Evolutionary conservation across 2,888 invertebrate species (phyloP), one percentile per base, ranked within the genome.

Genomic region (Laothoe populi): DNA sequence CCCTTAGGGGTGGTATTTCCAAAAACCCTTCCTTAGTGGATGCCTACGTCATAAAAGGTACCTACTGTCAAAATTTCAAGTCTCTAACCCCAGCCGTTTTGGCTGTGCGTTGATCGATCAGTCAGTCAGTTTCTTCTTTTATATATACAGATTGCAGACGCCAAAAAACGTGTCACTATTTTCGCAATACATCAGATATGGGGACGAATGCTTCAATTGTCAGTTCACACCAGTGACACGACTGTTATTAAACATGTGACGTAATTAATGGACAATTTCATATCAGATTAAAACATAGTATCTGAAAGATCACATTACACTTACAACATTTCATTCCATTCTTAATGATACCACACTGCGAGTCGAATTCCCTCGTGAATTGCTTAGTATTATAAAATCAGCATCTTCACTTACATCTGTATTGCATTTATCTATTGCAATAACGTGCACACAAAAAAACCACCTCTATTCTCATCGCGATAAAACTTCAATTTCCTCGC

Each of bases 371-470:
- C 11, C 31, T 53, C 53, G 35, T 53, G 53, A 53, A 53, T 53
- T 35, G 53, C 53, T 53, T 53, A 53, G 31, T n/a, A n/a, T n/a
- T n/a, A n/a, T 53, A 53, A 53, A 53, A 19, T 19, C 53, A 21
- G 19, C 53, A 53, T 53, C 53, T 53, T 31, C 31, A 19, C 35
- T 53, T 84, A 86, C 87, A 88, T 88, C 89, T 89, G 84, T 87
- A 90, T 89, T 83, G 79, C 74, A 90, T 87, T 79, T 83, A 87
- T 87, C 87, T 73, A 67, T 68, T 73, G 69, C 77, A 76, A 74
- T 60, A 62, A 67, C 63, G 58, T 42, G 38, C 4, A 8, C 68
- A 73, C 57, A 26, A 63, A 31, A 80, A 79, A 77, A 72, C 38
- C 58, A 69, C 77, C 79, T 66, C 59, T 78, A 78, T 8, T 0